These are phyloP conservation scores for Temnothorax longispinosus DNA, from an alignment of 1,140 invertebrate species.

Conservation along the genomic window DNA sequence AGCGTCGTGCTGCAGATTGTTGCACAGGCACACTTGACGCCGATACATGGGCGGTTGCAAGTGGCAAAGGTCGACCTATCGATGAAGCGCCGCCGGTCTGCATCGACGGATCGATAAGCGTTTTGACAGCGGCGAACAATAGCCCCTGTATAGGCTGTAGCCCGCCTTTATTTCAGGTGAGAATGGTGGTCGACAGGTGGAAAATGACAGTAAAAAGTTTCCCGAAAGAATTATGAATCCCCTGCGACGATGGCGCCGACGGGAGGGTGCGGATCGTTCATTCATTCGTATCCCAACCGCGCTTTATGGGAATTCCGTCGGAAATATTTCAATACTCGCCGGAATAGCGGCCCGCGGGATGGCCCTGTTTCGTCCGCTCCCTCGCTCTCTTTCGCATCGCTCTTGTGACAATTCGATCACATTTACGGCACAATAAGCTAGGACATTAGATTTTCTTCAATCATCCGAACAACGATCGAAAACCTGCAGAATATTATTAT, in stretches of 20 bases:
- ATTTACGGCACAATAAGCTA: constrained; percentile 26
- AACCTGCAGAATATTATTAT: neutral
- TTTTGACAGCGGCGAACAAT: constrained; percentile 47
- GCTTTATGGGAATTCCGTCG: constrained; percentile 75
- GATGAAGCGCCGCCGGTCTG: neutral
- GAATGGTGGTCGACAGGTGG: constrained; percentile 60
- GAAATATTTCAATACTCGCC: constrained; percentile 75
- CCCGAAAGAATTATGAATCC: constrained; percentile 73
- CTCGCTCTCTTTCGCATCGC: constrained; percentile 44
- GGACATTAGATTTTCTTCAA: neutral
- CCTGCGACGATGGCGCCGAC: constrained; percentile 13
- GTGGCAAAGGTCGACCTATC: constrained; percentile 26
- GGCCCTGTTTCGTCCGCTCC: constrained; percentile 40
- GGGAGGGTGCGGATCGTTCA: constrained; percentile 61
- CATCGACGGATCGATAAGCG: constrained; percentile 35
- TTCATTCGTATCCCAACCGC: constrained; percentile 64
- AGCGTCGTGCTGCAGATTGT: constrained; percentile 13
- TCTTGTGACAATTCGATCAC: neutral
- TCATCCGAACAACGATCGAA: neutral
- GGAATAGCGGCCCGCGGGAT: constrained; percentile 54
- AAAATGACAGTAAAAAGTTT: constrained; percentile 73
- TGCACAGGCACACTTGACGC: neutral
- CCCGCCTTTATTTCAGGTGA: constrained; percentile 47
- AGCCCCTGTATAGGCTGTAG: neutral
- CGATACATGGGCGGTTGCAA: constrained; percentile 19